Evolutionary conservation across 2,888 invertebrate species (phyloP).

Genomic region (Drosophila colorata): DNA sequence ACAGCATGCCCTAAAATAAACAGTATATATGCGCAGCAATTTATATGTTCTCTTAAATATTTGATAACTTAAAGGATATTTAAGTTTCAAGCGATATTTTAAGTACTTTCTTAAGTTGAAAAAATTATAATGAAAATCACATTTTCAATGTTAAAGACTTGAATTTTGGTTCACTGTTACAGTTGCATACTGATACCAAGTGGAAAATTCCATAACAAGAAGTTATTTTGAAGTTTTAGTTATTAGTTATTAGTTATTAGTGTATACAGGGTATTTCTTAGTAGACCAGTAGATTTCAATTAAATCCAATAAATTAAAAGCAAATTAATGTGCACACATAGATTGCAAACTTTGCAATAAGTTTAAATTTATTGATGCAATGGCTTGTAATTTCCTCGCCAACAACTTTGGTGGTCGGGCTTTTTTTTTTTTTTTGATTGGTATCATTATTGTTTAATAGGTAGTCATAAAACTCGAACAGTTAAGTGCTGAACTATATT

Average conservation of each 20-base stretch:
- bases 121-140: neutral
- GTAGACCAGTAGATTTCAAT: neutral
- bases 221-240: too few species aligned
- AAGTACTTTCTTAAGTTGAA: neutral
- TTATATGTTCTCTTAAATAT: neutral
- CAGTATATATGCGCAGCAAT: neutral
- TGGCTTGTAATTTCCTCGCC: conserved; percentile 27
- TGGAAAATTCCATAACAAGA: too few species aligned
- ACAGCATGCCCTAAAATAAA: conserved; percentile 4
- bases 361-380: conserved; percentile 37
- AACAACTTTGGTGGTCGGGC: conserved; percentile 24
- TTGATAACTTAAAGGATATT: neutral
- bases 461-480: neutral
- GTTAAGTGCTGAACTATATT: neutral
- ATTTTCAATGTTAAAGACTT: neutral
- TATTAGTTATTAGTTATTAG: too few species aligned
- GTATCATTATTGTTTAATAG: conserved; percentile 9
- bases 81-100: neutral
- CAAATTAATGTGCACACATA: conserved; percentile 38
- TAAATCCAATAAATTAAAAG: conserved; percentile 25
- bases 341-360: conserved; percentile 52
- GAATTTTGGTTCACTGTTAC: neutral
- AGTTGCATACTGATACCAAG: too few species aligned
- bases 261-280: conserved; percentile 1
- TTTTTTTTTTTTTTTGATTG: conserved; percentile 13